A percentile compares a stretch with the other conserved stretches of the same genome.
phyloP scores from a whole-genome alignment of 2,113 vertebrate genomes.

The Chunga burmeisteri region DNA sequence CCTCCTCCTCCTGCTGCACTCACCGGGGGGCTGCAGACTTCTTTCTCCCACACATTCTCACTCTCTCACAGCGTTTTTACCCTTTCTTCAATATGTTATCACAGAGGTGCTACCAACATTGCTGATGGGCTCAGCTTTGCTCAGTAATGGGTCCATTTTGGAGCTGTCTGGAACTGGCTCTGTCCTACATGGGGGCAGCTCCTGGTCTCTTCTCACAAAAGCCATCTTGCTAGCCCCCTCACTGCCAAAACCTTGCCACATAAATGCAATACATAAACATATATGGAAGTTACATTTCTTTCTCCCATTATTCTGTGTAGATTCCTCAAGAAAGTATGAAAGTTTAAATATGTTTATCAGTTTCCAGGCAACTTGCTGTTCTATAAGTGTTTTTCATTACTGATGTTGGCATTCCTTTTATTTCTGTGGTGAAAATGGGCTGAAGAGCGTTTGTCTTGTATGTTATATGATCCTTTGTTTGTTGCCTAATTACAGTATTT shows the following conservation, averaged over 20 bases:
- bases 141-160: not conserved
- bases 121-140: not conserved
- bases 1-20: not conserved
- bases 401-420: constrained; percentile 5
- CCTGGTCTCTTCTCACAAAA: not conserved
- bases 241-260: not conserved
- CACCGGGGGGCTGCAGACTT: not conserved
- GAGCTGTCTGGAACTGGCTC: not conserved
- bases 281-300: not conserved
- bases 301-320: not conserved
- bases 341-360: constrained; percentile 33
- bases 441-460: not conserved
- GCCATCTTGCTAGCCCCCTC: not conserved
- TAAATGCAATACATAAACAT: not conserved
- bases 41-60: not conserved
- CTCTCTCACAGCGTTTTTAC: not conserved
- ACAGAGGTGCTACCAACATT: not conserved
- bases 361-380: constrained; percentile 57
- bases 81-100: not conserved
- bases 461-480: not conserved
- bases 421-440: constrained; percentile 19
- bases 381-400: constrained; percentile 12
- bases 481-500: not conserved
- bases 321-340: not conserved
- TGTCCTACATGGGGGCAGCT: accelerated